A percentile compares a stretch with the other conserved stretches of the same genome.
These are phyloP conservation scores for Phoebastria nigripes DNA, from an alignment of 2,797 vertebrate genomes.

Conservation along the genomic window DNA sequence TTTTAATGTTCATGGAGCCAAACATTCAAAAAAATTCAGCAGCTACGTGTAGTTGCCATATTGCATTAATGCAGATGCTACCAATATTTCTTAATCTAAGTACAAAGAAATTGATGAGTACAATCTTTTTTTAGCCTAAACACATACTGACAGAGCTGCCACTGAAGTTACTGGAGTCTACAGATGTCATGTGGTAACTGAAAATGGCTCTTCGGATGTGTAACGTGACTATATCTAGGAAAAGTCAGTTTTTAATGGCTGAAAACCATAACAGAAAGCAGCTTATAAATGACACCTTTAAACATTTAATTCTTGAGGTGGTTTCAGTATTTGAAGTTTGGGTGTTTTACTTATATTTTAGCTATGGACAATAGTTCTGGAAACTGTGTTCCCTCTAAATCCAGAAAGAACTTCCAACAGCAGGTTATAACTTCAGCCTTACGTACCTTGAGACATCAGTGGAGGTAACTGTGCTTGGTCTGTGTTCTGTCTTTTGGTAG, in stretches of 20 bases:
- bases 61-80: not conserved
- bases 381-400: not conserved
- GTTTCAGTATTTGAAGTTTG: not conserved
- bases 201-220: not conserved
- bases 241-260: not conserved
- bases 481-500: not conserved
- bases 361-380: not conserved
- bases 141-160: not conserved
- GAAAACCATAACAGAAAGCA: not conserved
- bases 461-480: not conserved
- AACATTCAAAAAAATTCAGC: not conserved
- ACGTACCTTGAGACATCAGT: not conserved
- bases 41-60: not conserved
- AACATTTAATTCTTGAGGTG: not conserved
- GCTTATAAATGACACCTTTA: not conserved
- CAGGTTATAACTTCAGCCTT: not conserved
- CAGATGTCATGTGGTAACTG: not conserved
- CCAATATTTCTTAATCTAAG: not conserved
- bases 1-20: not conserved
- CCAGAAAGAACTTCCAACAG: not conserved
- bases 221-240: not conserved
- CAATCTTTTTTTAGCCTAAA: not conserved
- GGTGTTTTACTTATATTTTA: not conserved
- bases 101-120: not conserved
- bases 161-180: not conserved